phyloP scores from a whole-genome alignment of 2,888 invertebrate genomes.

The Drosophila leonis region DNA sequence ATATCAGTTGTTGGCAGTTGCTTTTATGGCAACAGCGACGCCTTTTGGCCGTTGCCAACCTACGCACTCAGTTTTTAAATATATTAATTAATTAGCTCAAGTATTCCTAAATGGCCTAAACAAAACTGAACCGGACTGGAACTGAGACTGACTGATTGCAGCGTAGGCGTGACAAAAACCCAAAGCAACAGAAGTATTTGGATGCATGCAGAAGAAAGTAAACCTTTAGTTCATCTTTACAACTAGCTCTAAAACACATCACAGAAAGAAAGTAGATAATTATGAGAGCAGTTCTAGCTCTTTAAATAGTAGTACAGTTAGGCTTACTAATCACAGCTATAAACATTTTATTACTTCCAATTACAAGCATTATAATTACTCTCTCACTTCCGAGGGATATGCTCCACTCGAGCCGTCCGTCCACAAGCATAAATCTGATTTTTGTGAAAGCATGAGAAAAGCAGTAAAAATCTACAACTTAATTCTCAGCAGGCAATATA shows the following conservation, averaged over 20 bases:
- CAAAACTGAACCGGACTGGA: conserved; percentile 10
- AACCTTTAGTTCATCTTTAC: background rate
- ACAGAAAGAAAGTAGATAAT: conserved; percentile 3
- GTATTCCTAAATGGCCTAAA: conserved; percentile 35
- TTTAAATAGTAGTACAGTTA: background rate
- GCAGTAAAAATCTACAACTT: conserved; percentile 5
- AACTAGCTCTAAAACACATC: background rate
- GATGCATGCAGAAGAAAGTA: background rate
- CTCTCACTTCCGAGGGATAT: background rate
- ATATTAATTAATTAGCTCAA: conserved; percentile 62
- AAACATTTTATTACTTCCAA: conserved; percentile 5
- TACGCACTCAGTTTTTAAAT: conserved; percentile 48
- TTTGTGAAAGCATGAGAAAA: conserved; percentile 23
- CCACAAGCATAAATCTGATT: conserved; percentile 5
- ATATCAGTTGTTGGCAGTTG: conserved; percentile 45
- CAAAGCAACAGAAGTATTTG: conserved; percentile 13
- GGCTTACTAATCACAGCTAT: background rate
- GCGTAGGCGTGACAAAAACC: conserved; percentile 34
- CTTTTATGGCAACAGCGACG: conserved; percentile 63
- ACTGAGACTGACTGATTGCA: conserved; percentile 12
- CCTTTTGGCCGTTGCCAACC: conserved; percentile 64
- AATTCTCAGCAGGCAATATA: conserved; percentile 6
- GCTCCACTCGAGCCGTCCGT: background rate
- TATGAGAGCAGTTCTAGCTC: background rate
- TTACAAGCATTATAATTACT: background rate